These are phyloP conservation scores for Nemurella pictetii DNA, from an alignment of 2,888 invertebrate genomes.

Conservation along the genomic window DNA sequence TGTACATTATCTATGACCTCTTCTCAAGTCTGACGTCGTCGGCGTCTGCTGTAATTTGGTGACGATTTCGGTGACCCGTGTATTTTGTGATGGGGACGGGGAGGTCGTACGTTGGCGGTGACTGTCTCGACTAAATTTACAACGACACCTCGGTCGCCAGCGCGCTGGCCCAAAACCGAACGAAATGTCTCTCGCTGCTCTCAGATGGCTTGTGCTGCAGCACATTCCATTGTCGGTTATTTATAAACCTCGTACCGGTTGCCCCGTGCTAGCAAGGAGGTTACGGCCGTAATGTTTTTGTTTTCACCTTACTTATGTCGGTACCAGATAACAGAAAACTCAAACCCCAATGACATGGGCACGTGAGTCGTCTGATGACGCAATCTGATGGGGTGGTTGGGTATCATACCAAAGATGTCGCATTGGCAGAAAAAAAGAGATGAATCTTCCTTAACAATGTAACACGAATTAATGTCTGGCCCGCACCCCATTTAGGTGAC, in stretches of 20 bases:
- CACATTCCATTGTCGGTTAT: background rate
- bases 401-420: too few species aligned
- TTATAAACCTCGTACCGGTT: constrained; percentile 4
- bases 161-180: constrained; percentile 3
- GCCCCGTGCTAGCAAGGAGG: background rate
- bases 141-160: background rate
- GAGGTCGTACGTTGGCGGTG: background rate
- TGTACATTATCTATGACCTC: too few species aligned
- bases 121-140: background rate
- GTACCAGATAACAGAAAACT: too few species aligned
- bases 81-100: background rate
- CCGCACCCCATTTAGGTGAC: constrained; percentile 48
- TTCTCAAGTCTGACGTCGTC: background rate
- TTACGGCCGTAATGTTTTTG: background rate
- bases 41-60: background rate
- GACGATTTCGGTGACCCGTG: background rate
- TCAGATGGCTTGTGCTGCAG: background rate
- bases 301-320: constrained; percentile 43
- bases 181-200: background rate
- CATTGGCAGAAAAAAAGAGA: too few species aligned
- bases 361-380: too few species aligned
- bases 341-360: too few species aligned
- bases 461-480: too few species aligned
- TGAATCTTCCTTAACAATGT: too few species aligned
- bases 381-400: too few species aligned